Evolutionary conservation across 1,140 invertebrate genomes (phyloP).

Genomic region (Hestina assimilis): DNA sequence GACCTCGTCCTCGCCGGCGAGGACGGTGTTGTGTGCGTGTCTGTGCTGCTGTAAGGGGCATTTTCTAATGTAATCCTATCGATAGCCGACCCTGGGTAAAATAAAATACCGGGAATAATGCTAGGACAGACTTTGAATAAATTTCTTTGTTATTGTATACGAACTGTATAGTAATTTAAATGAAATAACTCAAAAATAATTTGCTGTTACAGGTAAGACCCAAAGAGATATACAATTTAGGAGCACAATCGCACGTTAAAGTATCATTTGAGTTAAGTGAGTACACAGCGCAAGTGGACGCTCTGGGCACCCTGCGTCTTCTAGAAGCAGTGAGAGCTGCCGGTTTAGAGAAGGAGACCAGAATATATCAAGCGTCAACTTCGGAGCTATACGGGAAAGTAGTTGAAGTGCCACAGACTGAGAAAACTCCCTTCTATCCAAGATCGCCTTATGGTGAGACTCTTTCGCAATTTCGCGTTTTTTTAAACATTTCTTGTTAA

Average conservation of each 20-base stretch:
- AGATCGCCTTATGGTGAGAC: conserved; percentile 97
- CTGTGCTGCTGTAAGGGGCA: no score
- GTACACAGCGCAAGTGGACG: conserved; percentile 98
- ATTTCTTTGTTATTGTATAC: no score
- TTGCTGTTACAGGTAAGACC: conserved; percentile 85
- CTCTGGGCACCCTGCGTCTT: conserved; percentile 95
- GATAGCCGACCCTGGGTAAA: no score
- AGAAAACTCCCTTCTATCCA: conserved; percentile 99
- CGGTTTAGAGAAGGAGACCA: conserved; percentile 89
- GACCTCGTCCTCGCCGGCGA: no score
- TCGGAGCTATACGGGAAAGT: conserved; percentile 99
- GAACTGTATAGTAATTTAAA: no score
- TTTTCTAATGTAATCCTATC: no score
- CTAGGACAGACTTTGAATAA: no score
- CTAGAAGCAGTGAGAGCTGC: conserved; percentile 98
- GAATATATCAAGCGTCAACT: conserved; percentile 99
- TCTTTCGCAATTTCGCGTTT: neutral
- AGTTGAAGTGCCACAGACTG: conserved; percentile 96
- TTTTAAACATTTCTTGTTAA: no score
- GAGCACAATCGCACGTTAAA: conserved; percentile 99
- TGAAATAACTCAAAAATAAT: neutral
- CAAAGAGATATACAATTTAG: conserved; percentile 98
- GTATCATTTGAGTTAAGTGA: conserved; percentile 98
- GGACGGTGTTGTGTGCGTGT: no score
- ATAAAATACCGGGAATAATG: no score